Percentiles rank a stretch among this genome's conserved stretches.
Evolutionary conservation across 2,113 vertebrate species (phyloP).

Genomic region (Ptilorrhoa leucosticta): DNA sequence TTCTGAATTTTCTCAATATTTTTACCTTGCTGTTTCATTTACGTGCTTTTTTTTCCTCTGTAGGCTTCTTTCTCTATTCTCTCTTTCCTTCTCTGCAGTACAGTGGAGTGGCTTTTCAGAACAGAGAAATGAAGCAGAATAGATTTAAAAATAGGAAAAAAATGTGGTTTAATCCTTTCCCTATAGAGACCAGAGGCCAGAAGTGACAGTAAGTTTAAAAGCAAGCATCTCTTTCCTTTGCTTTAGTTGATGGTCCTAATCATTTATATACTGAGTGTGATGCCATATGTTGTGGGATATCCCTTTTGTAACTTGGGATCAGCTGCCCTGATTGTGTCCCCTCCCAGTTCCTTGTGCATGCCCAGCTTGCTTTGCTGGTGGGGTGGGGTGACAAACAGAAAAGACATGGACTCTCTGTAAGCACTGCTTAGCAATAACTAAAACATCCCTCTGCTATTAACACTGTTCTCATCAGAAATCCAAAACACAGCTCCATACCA

Average conservation of each 20-base stretch:
- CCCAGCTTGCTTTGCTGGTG: neutral
- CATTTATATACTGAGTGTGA: neutral
- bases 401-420: neutral
- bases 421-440: neutral
- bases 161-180: neutral
- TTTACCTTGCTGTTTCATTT: neutral
- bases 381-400: neutral
- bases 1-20: neutral
- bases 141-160: neutral
- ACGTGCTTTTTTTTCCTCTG: rapidly evolving
- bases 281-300: neutral
- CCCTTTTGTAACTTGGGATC: neutral
- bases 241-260: neutral
- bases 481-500: neutral
- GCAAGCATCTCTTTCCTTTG: neutral
- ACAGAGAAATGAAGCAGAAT: neutral
- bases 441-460: neutral
- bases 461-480: neutral
- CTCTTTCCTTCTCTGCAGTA: neutral
- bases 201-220: neutral
- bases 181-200: neutral
- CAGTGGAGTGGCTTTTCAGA: neutral
- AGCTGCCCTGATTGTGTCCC: neutral
- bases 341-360: neutral
- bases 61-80: neutral